A percentile compares a stretch with the other conserved stretches of the same genome.
These are phyloP conservation scores for Oncorhynchus mykiss DNA, from an alignment of 2,113 vertebrate genomes.

Conservation along the genomic window DNA sequence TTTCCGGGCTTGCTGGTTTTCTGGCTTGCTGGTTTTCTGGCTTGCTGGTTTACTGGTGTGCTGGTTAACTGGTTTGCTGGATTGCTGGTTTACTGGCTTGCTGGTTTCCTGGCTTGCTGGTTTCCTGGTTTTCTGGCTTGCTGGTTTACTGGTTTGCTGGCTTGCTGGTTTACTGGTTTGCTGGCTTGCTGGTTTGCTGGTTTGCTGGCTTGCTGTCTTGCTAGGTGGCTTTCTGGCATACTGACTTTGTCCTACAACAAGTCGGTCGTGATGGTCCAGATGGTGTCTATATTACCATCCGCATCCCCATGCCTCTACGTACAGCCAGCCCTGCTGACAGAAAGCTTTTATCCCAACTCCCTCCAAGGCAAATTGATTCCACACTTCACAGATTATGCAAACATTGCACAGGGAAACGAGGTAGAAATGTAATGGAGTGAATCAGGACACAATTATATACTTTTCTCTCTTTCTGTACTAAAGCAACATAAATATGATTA, in stretches of 20 bases:
- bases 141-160: too few relatives aligned
- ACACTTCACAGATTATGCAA: conserved; percentile 20
- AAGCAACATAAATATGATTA: conserved; percentile 5
- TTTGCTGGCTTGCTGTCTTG: too few relatives aligned
- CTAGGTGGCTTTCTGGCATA: too few relatives aligned
- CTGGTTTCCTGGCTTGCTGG: too few relatives aligned
- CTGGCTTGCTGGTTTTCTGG: fast-evolving
- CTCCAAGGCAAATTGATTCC: conserved; percentile 25
- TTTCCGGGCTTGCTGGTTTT: too few relatives aligned
- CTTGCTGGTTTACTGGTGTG: too few relatives aligned
- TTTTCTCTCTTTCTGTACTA: not conserved
- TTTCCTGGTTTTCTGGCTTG: too few relatives aligned
- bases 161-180: too few relatives aligned
- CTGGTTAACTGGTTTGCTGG: too few relatives aligned
- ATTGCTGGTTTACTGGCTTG: too few relatives aligned
- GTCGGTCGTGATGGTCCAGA: conserved; percentile 27
- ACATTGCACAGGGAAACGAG: conserved; percentile 6
- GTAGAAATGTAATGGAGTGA: conserved; percentile 1
- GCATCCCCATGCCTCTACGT: conserved; percentile 16
- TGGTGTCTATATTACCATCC: conserved; percentile 30
- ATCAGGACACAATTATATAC: not conserved
- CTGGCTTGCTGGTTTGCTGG: too few relatives aligned
- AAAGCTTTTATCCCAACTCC: conserved; percentile 9
- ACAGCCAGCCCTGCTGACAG: conserved; percentile 27
- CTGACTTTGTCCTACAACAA: too few relatives aligned